phyloP scores from a whole-genome alignment of 2,888 invertebrate genomes.

The Lasius fuliginosus region DNA sequence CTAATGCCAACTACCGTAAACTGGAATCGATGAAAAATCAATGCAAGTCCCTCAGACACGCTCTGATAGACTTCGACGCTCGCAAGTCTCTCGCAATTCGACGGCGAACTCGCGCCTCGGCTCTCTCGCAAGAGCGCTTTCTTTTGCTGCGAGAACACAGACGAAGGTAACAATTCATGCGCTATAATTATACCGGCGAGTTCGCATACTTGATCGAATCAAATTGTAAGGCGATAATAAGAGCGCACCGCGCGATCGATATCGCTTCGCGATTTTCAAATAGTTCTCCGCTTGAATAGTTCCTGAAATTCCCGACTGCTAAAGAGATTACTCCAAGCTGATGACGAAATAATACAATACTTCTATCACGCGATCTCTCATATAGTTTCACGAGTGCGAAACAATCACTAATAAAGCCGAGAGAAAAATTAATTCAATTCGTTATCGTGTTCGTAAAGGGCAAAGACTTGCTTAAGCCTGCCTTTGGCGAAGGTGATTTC shows the following conservation, averaged over 20 bases:
- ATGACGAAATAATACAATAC: slow-evolving; percentile 9
- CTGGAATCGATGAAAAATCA: slow-evolving; percentile 79
- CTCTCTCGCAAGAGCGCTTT: slow-evolving; percentile 55
- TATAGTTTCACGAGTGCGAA: slow-evolving; percentile 13
- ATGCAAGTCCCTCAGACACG: slow-evolving; percentile 82
- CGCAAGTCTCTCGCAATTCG: slow-evolving; percentile 77
- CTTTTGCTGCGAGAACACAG: slow-evolving; percentile 57
- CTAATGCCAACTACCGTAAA: slow-evolving; percentile 66
- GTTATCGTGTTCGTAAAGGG: background rate
- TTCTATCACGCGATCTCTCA: background rate
- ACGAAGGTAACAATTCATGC: slow-evolving; percentile 51
- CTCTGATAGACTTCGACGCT: slow-evolving; percentile 80
- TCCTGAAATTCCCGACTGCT: slow-evolving; percentile 21
- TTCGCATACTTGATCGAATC: slow-evolving; percentile 43
- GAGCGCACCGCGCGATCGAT: slow-evolving; percentile 25
- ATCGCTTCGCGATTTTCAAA: slow-evolving; percentile 31
- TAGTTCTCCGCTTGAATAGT: slow-evolving; percentile 41
- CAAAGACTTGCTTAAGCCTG: background rate
- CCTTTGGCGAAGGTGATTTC: slow-evolving; percentile 17
- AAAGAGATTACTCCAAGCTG: slow-evolving; percentile 22
- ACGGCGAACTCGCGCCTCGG: slow-evolving; percentile 50
- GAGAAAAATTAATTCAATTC: slow-evolving; percentile 7
- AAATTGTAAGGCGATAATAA: slow-evolving; percentile 51
- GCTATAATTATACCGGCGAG: slow-evolving; percentile 48
- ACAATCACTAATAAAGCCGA: slow-evolving; percentile 25